These are phyloP conservation scores for Daubentonia madagascariensis DNA, from an alignment of 2,113 vertebrate genomes.

Conservation along the genomic window DNA sequence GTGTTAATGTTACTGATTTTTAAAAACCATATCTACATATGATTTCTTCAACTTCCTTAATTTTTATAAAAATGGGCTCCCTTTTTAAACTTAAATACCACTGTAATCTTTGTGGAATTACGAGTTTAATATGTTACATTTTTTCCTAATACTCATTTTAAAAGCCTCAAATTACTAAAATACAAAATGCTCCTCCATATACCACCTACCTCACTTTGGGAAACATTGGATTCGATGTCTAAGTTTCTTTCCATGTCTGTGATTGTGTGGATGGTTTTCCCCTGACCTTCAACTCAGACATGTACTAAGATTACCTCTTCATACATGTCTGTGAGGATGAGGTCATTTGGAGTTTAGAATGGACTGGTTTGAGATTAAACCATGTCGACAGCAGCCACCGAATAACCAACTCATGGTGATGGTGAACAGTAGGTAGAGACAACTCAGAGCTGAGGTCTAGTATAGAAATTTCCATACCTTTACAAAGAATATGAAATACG, in stretches of 20 bases:
- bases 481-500: background rate
- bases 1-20: background rate
- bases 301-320: background rate
- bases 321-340: background rate
- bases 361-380: background rate
- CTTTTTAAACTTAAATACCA: background rate
- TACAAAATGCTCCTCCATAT: background rate
- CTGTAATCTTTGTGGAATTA: background rate
- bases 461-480: background rate
- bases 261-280: background rate
- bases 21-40: background rate
- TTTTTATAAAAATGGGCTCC: background rate
- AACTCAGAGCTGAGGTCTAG: background rate
- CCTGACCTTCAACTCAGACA: background rate
- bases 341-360: background rate
- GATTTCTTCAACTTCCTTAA: background rate
- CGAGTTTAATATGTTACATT: background rate
- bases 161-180: background rate
- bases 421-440: background rate
- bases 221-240: background rate
- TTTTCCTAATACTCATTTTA: background rate
- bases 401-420: background rate
- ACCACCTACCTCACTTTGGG: background rate
- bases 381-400: background rate
- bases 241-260: background rate